Base-by-base conservation (phyloP, 2,113 vertebrate species). In the Ciconia boyciana region DNA sequence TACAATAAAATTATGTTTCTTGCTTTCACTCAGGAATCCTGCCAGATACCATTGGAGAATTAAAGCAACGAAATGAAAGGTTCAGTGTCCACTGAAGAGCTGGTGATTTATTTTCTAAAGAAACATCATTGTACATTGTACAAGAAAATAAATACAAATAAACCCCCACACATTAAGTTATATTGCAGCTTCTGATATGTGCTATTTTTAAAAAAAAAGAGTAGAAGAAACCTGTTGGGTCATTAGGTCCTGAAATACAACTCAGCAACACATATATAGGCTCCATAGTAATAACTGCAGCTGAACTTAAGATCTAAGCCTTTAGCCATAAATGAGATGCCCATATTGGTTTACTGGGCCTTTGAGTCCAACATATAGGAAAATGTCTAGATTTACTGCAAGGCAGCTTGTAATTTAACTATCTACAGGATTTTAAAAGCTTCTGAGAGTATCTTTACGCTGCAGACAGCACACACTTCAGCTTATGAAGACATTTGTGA, bases 221-320 rank as follows among this genome's bases (percentile, higher is more conserved):
- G 1, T 18, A 34, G 13, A 76, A 83, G 8, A 78, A 81, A 32
- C 2, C 1, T 39, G 3, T 14, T 70, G 8, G 0, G 0, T 34
- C 18, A 48, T 85, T 76, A 65, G 34, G 43, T n/a, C 13, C 25
- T 72, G 75, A 92, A 90, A 77, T 72, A 51, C 2, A 76, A 36
- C 6, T 44, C 28, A 31, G 25, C 21, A 72, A 77, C 28, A 71
- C 31, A 43, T 3, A 25, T 52, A 41, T 7, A 57, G 58, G 11
- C 32, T 54, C 44, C 26, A 49, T 11, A 65, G 16, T 34, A 83
- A 41, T 68, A 61, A 57, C 15, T 72, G 11, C 14, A 66, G 18
- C 22, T 93, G 64, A 75, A 71, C 9, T 62, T 52, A 72, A 58
- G 16, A 72, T 61, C 21, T 74, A 72, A 76, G 22, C 13, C 11